phyloP scores from a whole-genome alignment of 1,140 invertebrate species.

The Nephotettix cincticeps region DNA sequence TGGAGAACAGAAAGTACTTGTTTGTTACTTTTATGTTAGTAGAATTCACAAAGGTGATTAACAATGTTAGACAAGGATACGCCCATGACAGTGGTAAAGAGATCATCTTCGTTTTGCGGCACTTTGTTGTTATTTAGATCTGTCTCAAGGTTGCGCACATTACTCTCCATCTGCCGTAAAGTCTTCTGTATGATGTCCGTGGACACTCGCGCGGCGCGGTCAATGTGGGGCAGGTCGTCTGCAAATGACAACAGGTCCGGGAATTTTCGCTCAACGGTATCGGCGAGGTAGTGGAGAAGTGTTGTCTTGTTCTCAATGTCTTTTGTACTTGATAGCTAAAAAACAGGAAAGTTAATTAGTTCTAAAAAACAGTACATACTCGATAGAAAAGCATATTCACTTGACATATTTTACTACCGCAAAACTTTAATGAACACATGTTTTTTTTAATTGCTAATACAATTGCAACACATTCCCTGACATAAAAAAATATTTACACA shows the following conservation, averaged over 20 bases:
- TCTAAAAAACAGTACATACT: too few species aligned
- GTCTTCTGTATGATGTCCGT: slow-evolving; percentile 83
- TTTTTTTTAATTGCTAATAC: too few species aligned
- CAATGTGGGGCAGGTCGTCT: slow-evolving; percentile 86
- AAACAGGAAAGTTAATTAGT: slow-evolving; percentile 36
- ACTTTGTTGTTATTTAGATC: slow-evolving; percentile 80
- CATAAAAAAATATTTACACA: too few species aligned
- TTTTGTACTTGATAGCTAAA: slow-evolving; percentile 89
- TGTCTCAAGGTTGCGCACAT: slow-evolving; percentile 81
- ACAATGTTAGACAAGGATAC: slow-evolving; percentile 55
- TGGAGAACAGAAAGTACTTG: too few species aligned
- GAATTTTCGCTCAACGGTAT: slow-evolving; percentile 85
- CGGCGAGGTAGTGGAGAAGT: slow-evolving; percentile 88
- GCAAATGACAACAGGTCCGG: slow-evolving; percentile 79
- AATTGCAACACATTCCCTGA: too few species aligned
- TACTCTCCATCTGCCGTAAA: slow-evolving; percentile 82
- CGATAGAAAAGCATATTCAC: too few species aligned
- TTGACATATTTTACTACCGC: too few species aligned
- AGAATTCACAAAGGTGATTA: too few species aligned
- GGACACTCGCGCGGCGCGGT: slow-evolving; percentile 79
- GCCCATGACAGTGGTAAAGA: slow-evolving; percentile 81
- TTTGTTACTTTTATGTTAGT: too few species aligned
- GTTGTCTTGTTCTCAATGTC: slow-evolving; percentile 91
- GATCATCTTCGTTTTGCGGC: slow-evolving; percentile 76
- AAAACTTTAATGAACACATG: too few species aligned